phyloP scores from a whole-genome alignment of 2,888 invertebrate genomes.

The Ligdia adustata region DNA sequence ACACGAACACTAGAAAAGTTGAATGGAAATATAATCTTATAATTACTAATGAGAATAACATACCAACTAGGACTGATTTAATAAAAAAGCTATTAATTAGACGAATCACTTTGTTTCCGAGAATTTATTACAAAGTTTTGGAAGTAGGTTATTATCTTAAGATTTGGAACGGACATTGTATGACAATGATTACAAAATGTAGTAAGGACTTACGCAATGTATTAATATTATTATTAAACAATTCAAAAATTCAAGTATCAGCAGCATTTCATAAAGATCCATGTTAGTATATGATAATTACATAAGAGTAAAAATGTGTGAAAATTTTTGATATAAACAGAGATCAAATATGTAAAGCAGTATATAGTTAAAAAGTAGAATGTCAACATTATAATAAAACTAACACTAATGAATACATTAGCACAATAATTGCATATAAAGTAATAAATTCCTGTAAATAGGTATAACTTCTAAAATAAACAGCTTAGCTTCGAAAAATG shows the following conservation, averaged over 20 bases:
- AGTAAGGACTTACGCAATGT: no score
- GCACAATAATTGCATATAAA: slow-evolving; percentile 22
- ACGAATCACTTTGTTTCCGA: slow-evolving; percentile 75
- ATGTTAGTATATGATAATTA: no score
- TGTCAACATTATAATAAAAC: slow-evolving; percentile 12
- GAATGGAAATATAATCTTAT: no score
- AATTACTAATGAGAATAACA: no score
- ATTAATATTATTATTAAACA: no score
- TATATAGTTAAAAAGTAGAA: slow-evolving; percentile 7
- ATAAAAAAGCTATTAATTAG: no score
- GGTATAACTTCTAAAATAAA: slow-evolving; percentile 20
- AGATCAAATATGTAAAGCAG: slow-evolving; percentile 26
- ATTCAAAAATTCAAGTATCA: no score
- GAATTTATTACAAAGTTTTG: slow-evolving; percentile 38
- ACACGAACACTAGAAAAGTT: no score
- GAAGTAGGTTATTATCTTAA: neutral
- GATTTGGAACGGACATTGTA: neutral
- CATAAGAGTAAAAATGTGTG: slow-evolving; percentile 11
- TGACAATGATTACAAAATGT: no score
- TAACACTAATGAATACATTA: slow-evolving; percentile 13
- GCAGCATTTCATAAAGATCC: no score
- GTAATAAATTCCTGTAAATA: slow-evolving; percentile 14
- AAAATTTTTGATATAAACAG: slow-evolving; percentile 15
- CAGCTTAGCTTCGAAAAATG: slow-evolving; percentile 16
- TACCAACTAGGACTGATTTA: no score